Percentiles rank a stretch among this genome's conserved stretches.
These are phyloP conservation scores for Rhinoptilus africanus DNA, from an alignment of 2,113 vertebrate species.

Conservation along the genomic window DNA sequence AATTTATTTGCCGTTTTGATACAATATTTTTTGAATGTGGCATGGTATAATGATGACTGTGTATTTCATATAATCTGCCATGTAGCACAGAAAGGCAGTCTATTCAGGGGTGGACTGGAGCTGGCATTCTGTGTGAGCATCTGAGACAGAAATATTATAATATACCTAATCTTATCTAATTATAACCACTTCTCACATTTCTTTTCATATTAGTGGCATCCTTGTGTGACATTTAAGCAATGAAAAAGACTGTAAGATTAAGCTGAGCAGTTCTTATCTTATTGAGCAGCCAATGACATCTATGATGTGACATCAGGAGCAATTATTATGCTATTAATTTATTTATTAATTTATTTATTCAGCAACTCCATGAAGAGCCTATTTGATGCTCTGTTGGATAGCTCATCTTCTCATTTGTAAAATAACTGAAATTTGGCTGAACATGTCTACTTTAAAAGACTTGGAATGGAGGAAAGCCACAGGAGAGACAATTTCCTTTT, in stretches of 20 bases:
- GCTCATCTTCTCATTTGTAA: not conserved
- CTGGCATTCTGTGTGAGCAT: not conserved
- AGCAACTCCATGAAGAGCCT: not conserved
- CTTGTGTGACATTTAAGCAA: not conserved
- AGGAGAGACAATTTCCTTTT: not conserved
- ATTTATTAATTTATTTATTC: not conserved
- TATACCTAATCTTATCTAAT: not conserved
- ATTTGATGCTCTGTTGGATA: not conserved
- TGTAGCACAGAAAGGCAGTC: not conserved
- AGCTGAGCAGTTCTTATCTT: not conserved
- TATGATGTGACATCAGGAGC: not conserved
- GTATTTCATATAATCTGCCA: not conserved
- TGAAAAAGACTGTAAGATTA: not conserved
- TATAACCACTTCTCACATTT: not conserved
- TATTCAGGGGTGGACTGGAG: not conserved
- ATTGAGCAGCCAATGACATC: not conserved
- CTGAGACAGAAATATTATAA: not conserved
- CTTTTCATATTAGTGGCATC: not conserved
- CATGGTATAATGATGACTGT: not conserved
- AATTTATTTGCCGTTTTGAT: not conserved
- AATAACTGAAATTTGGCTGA: not conserved
- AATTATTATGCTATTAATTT: not conserved
- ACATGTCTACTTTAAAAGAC: not conserved
- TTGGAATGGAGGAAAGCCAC: not conserved
- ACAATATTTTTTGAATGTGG: not conserved